These are phyloP conservation scores for Aphrocallistes beatrix DNA, from an alignment of 37 sponge, comb jelly and placozoan species.

Conservation along the genomic window DNA sequence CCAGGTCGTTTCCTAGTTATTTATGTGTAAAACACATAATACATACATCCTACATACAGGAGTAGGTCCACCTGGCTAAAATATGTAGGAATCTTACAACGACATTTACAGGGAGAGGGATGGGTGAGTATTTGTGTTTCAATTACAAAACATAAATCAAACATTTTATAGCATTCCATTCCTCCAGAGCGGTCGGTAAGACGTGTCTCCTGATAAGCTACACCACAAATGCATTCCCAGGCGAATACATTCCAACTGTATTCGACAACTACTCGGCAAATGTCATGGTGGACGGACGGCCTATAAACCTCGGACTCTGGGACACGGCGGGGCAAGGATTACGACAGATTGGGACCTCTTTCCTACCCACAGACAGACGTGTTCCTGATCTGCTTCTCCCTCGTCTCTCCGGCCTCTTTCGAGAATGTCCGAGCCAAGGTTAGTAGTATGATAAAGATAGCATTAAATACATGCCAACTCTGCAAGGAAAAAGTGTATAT, in stretches of 20 bases:
- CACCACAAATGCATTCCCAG: constrained; percentile 33
- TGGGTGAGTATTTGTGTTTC: too few relatives aligned
- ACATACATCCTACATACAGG: too few relatives aligned
- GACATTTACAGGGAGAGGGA: too few relatives aligned
- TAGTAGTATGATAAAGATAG: too few relatives aligned
- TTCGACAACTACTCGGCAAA: constrained; percentile 64
- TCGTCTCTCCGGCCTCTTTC: constrained; percentile 40
- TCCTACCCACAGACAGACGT: constrained; percentile 62
- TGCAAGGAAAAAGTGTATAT: too few relatives aligned
- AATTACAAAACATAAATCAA: too few relatives aligned
- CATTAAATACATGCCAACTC: too few relatives aligned
- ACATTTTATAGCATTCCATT: not conserved
- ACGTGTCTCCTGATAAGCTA: constrained; percentile 95
- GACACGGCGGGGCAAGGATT: constrained; percentile 57
- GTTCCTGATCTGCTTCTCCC: constrained; percentile 47
- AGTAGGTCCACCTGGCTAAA: too few relatives aligned
- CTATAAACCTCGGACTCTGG: constrained; percentile 54
- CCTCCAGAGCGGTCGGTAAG: constrained; percentile 87
- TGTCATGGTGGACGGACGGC: constrained; percentile 53
- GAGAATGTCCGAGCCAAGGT: constrained; percentile 38
- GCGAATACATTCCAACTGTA: constrained; percentile 33
- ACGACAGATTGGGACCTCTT: constrained; percentile 45
- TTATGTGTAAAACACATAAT: too few relatives aligned
- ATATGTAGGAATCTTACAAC: too few relatives aligned
- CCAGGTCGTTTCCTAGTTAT: too few relatives aligned